Evolutionary conservation across 2,888 invertebrate species (phyloP), one percentile per base, ranked within the genome.

Genomic region (Scaeva pyrastri): DNA sequence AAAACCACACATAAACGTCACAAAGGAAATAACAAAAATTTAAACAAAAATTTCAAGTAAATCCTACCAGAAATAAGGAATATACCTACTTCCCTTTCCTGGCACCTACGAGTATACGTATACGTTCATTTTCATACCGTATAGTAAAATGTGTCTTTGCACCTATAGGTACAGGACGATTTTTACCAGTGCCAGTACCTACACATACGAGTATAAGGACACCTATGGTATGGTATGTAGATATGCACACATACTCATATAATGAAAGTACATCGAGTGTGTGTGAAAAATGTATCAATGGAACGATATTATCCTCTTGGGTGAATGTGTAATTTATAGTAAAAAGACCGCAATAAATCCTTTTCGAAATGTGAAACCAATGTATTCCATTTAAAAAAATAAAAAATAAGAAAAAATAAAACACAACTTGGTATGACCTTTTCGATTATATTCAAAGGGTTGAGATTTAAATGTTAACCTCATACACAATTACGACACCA

Each of bases 291-390:
- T 68, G 50, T 68, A 56, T 78, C 55, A 52, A 72, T 78, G 60
- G n/a, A 70, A 60, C 39, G 31, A 41, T 77, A 60, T 77, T 77
- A 56, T 62, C 16, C 45, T 68, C 68, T 60, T 21, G 72, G 80
- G 68, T 80, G 52, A 71, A 68, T 74, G 58, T 80, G 58, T 70
- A 70, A 74, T 74, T 74, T 80, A 74, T 74, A 43, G 60, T 8
- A 12, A 60, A 74, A 80, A 55, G 74, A 73, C 52, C 58, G 74
- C 68, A 80, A 74, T 80, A 74, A 80, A 80, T 80, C 52, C 68
- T 74, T 23, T 26, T 48, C 23, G 16, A 66, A 68, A 68, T 68
- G 68, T 68, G 68, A 68, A 68, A 68, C 68, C 68, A 68, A 68
- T 68, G 50, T 36, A 39, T 68, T 50, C 36, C 50, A 31, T 68